Evolutionary conservation across 23 tunicate species (phyloP).

Genomic region (Trididemnum nubilum): DNA sequence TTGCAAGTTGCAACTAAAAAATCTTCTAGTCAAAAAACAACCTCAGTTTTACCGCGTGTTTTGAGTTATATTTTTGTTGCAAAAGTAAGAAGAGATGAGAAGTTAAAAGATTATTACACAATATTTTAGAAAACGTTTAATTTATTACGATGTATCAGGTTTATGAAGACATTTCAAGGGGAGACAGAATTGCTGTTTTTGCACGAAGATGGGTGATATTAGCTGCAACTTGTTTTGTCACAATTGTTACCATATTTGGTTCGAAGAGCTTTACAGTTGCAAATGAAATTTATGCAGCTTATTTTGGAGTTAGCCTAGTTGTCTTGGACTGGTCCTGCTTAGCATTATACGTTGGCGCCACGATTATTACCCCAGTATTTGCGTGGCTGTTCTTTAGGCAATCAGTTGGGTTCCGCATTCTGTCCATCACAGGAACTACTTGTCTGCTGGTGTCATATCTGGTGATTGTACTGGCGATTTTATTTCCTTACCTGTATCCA

Average conservation of each 20-base stretch:
- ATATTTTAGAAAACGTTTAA: no score
- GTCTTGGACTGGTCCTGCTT: conserved; percentile 14
- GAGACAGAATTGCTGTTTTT: neutral
- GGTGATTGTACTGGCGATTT: neutral
- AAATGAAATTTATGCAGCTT: conserved; percentile 19
- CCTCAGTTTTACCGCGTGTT: no score
- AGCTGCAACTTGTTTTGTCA: conserved; percentile 9
- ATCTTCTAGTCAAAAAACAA: no score
- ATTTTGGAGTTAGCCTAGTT: neutral
- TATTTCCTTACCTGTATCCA: neutral
- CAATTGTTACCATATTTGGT: conserved; percentile 4
- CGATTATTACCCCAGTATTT: conserved; percentile 3
- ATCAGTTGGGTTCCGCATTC: conserved; percentile 2
- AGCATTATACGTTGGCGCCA: conserved; percentile 10
- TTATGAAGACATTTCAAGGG: neutral
- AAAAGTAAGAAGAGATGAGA: no score
- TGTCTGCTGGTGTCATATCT: neutral
- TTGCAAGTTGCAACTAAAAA: no score
- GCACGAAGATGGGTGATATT: conserved; percentile 22
- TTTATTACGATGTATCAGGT: neutral
- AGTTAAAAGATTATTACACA: no score
- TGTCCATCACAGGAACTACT: neutral
- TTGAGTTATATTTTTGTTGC: no score
- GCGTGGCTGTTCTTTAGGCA: conserved; percentile 12
- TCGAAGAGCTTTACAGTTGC: conserved; percentile 25